Evolutionary conservation across 2,888 invertebrate genomes (phyloP).

Genomic region (Arge pagana): DNA sequence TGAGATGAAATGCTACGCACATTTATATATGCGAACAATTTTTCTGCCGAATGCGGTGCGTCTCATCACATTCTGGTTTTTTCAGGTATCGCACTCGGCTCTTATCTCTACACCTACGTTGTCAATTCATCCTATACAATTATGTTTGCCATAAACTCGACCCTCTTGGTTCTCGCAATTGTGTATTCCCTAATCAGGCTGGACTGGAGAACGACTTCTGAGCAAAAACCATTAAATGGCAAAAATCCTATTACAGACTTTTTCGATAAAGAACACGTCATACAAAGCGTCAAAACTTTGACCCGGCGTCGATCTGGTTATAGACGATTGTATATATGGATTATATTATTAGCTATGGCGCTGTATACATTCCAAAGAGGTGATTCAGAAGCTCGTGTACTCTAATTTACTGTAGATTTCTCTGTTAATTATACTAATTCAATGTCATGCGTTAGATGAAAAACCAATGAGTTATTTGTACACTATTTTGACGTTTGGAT

Average conservation of each 20-base stretch:
- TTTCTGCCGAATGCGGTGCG: slow-evolving; percentile 66
- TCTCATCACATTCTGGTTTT: slow-evolving; percentile 31
- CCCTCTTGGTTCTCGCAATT: slow-evolving; percentile 66
- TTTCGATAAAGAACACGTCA: slow-evolving; percentile 72
- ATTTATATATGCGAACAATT: slow-evolving; percentile 39
- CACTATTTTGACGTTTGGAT: slow-evolving; percentile 72
- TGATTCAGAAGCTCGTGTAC: too few species aligned
- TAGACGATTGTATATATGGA: slow-evolving; percentile 67
- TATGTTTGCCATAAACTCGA: slow-evolving; percentile 75
- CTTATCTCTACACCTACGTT: slow-evolving; percentile 66
- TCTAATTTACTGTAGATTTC: too few species aligned
- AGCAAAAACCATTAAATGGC: slow-evolving; percentile 65
- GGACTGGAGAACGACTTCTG: slow-evolving; percentile 71
- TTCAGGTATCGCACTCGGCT: slow-evolving; percentile 62
- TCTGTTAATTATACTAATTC: too few species aligned
- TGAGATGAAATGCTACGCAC: too few species aligned
- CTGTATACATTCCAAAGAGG: slow-evolving; percentile 78
- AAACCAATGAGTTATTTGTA: slow-evolving; percentile 76
- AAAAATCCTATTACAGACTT: slow-evolving; percentile 69
- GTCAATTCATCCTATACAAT: slow-evolving; percentile 69
- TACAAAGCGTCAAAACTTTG: slow-evolving; percentile 67
- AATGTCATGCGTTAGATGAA: slow-evolving; percentile 72
- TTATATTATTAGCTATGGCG: slow-evolving; percentile 76
- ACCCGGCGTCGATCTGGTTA: slow-evolving; percentile 64
- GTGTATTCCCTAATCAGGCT: slow-evolving; percentile 68